Evolutionary conservation across 1,140 invertebrate genomes (phyloP).

Genomic region (Asbolus verrucosus): DNA sequence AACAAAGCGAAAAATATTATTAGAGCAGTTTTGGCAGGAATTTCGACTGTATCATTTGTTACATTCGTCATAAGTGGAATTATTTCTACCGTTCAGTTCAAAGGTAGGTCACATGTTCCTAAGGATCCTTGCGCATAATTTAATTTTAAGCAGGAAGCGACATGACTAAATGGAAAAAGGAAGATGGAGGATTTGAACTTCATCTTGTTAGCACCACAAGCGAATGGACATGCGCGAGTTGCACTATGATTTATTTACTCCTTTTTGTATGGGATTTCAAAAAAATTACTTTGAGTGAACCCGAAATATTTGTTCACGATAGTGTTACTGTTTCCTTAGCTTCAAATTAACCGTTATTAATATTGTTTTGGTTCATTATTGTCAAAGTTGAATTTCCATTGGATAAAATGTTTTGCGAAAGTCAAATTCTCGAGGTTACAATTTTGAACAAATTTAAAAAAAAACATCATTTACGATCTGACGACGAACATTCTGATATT

Average conservation of each 20-base stretch:
- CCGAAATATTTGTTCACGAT: constrained; percentile 12
- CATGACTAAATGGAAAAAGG: constrained; percentile 29
- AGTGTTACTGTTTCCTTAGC: background rate
- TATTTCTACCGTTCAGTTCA: constrained; percentile 20
- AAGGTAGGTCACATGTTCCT: too few relatives aligned
- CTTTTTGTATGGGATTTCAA: constrained; percentile 11
- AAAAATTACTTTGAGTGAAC: constrained; percentile 8
- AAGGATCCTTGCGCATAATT: too few relatives aligned
- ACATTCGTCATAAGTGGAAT: background rate
- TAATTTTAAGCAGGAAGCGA: too few relatives aligned
- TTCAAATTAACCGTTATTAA: too few relatives aligned
- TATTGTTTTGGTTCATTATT: too few relatives aligned
- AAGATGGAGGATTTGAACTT: constrained; percentile 10
- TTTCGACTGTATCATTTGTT: background rate
- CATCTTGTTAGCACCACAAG: constrained; percentile 10
- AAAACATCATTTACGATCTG: too few relatives aligned
- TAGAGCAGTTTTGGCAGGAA: background rate
- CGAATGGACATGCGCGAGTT: constrained; percentile 12
- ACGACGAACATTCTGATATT: too few relatives aligned
- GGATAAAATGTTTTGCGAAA: too few relatives aligned
- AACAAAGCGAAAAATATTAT: background rate
- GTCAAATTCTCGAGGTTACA: too few relatives aligned
- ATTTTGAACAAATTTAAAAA: too few relatives aligned
- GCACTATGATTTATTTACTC: constrained; percentile 14
- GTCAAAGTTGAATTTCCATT: too few relatives aligned